Percentiles rank a stretch among this genome's conserved stretches.
Conservation (phyloP, 1,140 invertebrate genomes). For the Zaprionus kolodkinae region DNA sequence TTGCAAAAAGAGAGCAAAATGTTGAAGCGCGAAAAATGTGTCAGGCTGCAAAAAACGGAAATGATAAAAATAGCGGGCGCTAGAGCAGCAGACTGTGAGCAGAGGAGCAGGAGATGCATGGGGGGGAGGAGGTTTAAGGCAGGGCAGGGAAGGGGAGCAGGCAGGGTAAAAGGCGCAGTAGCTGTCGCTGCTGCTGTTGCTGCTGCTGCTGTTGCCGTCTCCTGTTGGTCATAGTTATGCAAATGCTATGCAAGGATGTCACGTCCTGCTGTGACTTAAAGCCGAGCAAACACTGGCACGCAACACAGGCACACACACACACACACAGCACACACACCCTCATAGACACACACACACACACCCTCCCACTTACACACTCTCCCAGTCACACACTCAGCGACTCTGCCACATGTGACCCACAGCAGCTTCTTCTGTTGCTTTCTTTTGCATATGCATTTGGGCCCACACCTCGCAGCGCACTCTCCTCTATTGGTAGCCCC, state of each 20-base stretch:
- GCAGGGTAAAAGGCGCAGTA: neutral
- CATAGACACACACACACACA: conserved; percentile 14
- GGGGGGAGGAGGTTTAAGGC: neutral
- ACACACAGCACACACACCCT: neutral
- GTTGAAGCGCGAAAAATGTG: conserved; percentile 30
- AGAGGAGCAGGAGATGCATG: neutral
- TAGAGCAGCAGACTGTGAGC: conserved; percentile 43
- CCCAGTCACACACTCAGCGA: neutral
- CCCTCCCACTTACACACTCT: conserved; percentile 11
- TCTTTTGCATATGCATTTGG: conserved; percentile 15
- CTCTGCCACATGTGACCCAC: neutral
- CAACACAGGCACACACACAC: conserved; percentile 26
- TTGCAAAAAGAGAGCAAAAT: conserved; percentile 18
- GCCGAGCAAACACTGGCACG: conserved; percentile 52
- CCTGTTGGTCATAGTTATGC: conserved; percentile 74
- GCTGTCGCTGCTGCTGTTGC: conserved; percentile 57
- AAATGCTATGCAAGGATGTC: conserved; percentile 83
- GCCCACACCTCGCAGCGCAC: neutral
- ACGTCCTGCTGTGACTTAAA: conserved; percentile 82
- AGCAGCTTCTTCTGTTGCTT: neutral
- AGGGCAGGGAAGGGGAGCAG: neutral
- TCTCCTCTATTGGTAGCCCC: too few species aligned
- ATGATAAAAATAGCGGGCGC: conserved; percentile 73
- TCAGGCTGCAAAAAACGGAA: conserved; percentile 51
- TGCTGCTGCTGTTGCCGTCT: conserved; percentile 53